These are phyloP conservation scores for Formica exsecta DNA, from an alignment of 1,140 invertebrate genomes.

Conservation along the genomic window DNA sequence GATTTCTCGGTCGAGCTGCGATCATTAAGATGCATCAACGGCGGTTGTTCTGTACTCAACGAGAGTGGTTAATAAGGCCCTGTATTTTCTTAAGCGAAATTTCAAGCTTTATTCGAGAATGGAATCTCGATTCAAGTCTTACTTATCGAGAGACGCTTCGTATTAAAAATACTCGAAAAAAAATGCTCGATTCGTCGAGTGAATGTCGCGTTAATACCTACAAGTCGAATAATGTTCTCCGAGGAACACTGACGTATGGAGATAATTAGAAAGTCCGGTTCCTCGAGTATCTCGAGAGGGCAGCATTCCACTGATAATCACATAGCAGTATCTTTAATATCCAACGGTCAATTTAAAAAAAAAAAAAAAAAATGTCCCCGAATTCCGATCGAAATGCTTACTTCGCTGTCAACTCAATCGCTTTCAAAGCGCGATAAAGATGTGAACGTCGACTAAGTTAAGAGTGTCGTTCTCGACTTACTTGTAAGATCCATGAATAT, in stretches of 20 bases:
- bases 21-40: constrained; percentile 11
- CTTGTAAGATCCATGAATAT: constrained; percentile 96
- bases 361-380: constrained; percentile 15
- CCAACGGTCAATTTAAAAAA: background rate
- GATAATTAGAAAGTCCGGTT: constrained; percentile 51
- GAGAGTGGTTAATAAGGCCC: background rate
- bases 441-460: constrained; percentile 33
- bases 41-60: background rate
- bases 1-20: constrained; percentile 12
- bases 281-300: constrained; percentile 21
- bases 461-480: constrained; percentile 87
- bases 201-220: constrained; percentile 30
- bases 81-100: background rate
- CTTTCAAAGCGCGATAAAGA: constrained; percentile 29
- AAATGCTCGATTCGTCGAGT: background rate
- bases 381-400: constrained; percentile 35
- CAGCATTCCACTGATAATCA: constrained; percentile 48
- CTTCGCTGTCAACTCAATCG: background rate
- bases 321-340: constrained; percentile 4
- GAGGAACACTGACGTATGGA: background rate
- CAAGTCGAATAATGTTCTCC: background rate
- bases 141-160: background rate
- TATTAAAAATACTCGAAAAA: background rate
- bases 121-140: constrained; percentile 19
- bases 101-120: background rate